phyloP scores from a whole-genome alignment of 2,797 vertebrate species.

The Anniella stebbinsi region DNA sequence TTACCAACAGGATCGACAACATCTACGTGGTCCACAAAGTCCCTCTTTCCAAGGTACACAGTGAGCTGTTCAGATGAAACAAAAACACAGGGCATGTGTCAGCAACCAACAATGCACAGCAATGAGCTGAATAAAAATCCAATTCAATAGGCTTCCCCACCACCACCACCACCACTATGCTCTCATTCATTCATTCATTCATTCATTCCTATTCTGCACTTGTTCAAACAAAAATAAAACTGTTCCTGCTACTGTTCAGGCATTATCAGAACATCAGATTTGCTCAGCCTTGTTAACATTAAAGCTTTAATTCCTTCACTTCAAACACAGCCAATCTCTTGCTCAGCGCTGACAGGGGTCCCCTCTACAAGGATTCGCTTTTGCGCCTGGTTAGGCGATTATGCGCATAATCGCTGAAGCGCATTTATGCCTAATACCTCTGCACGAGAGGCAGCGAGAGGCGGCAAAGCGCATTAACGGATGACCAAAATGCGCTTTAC shows the following conservation, averaged over 20 bases:
- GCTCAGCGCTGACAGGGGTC: too few species aligned
- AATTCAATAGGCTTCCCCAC: background rate
- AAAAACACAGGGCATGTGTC: background rate
- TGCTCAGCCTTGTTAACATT: background rate
- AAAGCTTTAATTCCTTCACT: too few species aligned
- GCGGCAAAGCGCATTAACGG: too few species aligned
- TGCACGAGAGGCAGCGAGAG: too few species aligned
- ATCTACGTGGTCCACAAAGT: constrained; percentile 96
- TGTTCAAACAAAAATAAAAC: background rate
- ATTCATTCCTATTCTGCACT: too few species aligned
- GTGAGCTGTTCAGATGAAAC: constrained; percentile 84
- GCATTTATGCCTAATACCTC: too few species aligned
- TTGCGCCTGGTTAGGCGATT: too few species aligned
- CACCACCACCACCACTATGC: background rate
- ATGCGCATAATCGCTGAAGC: too few species aligned
- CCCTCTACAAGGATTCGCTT: too few species aligned
- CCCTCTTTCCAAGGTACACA: constrained; percentile 95
- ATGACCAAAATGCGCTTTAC: too few species aligned
- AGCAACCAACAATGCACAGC: background rate
- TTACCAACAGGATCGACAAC: constrained; percentile 94
- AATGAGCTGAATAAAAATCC: background rate
- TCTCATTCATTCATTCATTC: background rate
- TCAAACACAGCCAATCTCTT: too few species aligned
- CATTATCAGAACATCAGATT: background rate
- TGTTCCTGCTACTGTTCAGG: background rate